A percentile compares a stretch with the other conserved stretches of the same genome.
phyloP scores from a whole-genome alignment of 2,888 invertebrate species.

The Lepidocyrtoides sp. region DNA sequence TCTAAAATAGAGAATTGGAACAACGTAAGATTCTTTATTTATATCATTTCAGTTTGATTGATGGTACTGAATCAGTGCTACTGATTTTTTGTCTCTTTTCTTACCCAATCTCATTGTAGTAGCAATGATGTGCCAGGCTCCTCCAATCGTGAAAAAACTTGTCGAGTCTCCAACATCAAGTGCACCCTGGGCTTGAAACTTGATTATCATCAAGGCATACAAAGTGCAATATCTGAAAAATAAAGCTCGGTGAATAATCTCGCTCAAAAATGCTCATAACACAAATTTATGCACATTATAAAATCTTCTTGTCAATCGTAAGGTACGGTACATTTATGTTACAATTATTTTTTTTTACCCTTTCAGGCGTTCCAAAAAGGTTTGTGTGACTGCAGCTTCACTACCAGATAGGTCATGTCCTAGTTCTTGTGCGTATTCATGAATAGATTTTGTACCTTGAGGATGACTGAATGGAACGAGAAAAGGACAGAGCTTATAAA shows the following conservation, averaged over 20 bases:
- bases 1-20: slow-evolving; percentile 73
- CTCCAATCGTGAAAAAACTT: slow-evolving; percentile 83
- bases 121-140: slow-evolving; percentile 84
- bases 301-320: too few species aligned
- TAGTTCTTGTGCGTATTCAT: slow-evolving; percentile 81
- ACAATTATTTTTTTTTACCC: slow-evolving; percentile 79
- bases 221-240: slow-evolving; percentile 83
- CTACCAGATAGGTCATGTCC: slow-evolving; percentile 82
- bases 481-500: slow-evolving; percentile 84
- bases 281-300: too few species aligned
- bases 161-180: slow-evolving; percentile 77
- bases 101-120: slow-evolving; percentile 83
- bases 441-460: slow-evolving; percentile 73
- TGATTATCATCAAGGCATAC: slow-evolving; percentile 83
- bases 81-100: too few species aligned
- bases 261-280: too few species aligned
- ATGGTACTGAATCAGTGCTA: too few species aligned
- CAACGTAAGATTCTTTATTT: too few species aligned
- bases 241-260: too few species aligned
- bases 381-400: slow-evolving; percentile 82
- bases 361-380: slow-evolving; percentile 82
- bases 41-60: too few species aligned
- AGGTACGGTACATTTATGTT: too few species aligned
- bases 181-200: slow-evolving; percentile 68
- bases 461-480: slow-evolving; percentile 85